Evolutionary conservation across 2,797 vertebrate genomes (phyloP).

Genomic region (Alauda arvensis): DNA sequence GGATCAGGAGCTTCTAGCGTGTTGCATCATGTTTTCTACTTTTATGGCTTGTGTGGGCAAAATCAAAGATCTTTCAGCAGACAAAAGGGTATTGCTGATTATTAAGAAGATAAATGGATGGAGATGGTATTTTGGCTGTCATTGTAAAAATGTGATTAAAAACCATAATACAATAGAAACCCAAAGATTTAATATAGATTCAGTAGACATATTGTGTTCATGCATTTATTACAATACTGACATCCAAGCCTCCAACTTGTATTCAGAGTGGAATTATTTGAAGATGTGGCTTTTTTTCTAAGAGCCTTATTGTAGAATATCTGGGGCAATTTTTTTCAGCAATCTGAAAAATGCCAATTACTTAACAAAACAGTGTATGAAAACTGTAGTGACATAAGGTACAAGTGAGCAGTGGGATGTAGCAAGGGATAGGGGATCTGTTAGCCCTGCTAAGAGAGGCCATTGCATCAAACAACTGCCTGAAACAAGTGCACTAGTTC

Average conservation of each 20-base stretch:
- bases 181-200: conserved; percentile 59
- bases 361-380: not conserved
- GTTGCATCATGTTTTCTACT: conserved; percentile 28
- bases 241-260: not conserved
- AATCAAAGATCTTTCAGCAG: conserved; percentile 23
- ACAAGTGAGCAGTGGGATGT: not conserved
- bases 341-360: not conserved
- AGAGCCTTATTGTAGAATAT: not conserved
- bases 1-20: not conserved
- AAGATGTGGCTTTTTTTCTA: not conserved
- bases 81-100: conserved; percentile 35
- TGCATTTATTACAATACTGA: not conserved
- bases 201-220: not conserved
- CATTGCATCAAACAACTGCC: not conserved
- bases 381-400: not conserved
- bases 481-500: not conserved
- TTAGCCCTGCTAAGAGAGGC: not conserved
- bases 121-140: conserved; percentile 2
- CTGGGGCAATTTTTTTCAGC: not conserved
- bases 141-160: conserved; percentile 48
- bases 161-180: not conserved
- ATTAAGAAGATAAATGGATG: conserved; percentile 47
- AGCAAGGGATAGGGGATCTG: not conserved
- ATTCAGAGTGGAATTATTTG: not conserved
- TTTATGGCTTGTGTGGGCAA: conserved; percentile 13